Evolutionary conservation across 2,797 vertebrate genomes (phyloP).

Genomic region (Falco peregrinus): DNA sequence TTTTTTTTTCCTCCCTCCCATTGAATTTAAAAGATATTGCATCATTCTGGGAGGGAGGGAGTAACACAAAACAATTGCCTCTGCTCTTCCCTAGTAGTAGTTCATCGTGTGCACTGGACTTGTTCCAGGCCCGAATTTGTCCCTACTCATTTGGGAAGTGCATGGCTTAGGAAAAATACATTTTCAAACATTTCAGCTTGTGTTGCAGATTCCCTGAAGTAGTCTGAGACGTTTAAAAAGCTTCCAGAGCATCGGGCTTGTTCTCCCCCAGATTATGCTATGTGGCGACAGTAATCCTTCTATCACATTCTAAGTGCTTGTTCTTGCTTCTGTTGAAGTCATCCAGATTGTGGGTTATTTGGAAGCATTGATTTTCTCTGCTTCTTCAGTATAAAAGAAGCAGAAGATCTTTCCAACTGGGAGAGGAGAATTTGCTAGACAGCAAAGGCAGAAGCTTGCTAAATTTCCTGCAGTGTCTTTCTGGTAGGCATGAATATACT

Average conservation of each 20-base stretch:
- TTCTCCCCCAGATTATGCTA: background rate
- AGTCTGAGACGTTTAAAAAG: background rate
- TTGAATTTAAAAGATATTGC: background rate
- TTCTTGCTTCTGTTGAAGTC: background rate
- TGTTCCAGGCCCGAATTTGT: background rate
- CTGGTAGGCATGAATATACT: background rate
- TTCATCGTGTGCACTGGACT: background rate
- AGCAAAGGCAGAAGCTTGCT: background rate
- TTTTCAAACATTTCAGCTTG: background rate
- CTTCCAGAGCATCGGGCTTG: background rate
- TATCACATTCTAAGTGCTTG: background rate
- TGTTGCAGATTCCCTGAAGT: background rate
- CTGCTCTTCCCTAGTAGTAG: background rate
- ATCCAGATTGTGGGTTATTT: background rate
- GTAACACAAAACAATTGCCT: background rate
- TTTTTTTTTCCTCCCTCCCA: background rate
- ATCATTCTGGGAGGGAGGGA: background rate
- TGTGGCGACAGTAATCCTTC: background rate
- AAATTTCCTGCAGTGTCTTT: background rate
- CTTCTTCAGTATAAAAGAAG: background rate
- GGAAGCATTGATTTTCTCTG: background rate
- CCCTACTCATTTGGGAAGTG: background rate
- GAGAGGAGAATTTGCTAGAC: background rate
- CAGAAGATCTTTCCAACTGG: background rate
- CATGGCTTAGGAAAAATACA: background rate